Evolutionary conservation across 30 jellyfish, hydroid and myxozoan species (phyloP).

Genomic region (Cassiopea xamachana): DNA sequence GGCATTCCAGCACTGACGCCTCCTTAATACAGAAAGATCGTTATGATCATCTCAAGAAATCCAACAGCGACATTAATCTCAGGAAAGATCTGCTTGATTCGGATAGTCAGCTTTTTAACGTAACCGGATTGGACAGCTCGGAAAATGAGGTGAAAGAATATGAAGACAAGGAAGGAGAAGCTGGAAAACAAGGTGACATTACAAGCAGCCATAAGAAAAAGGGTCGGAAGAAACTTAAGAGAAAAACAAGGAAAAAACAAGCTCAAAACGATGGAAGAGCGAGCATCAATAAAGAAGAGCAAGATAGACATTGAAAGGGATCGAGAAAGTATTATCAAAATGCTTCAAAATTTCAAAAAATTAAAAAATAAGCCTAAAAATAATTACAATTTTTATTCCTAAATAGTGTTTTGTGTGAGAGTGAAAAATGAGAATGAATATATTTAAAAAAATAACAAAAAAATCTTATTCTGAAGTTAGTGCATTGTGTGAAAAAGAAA

Average conservation of each 20-base stretch:
- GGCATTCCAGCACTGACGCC: neutral
- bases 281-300: neutral
- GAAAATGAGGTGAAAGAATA: neutral
- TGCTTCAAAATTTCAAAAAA: too few relatives aligned
- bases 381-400: too few relatives aligned
- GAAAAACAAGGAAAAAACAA: neutral
- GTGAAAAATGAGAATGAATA: too few relatives aligned
- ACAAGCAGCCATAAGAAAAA: neutral
- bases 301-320: too few relatives aligned
- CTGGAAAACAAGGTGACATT: neutral
- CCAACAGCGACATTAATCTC: neutral
- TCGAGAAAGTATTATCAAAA: too few relatives aligned
- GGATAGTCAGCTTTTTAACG: neutral
- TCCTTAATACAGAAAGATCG: neutral
- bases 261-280: neutral
- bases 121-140: neutral
- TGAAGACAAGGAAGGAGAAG: neutral
- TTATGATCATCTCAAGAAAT: neutral
- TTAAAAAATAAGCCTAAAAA: too few relatives aligned
- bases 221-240: neutral
- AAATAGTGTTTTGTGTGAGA: too few relatives aligned
- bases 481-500: too few relatives aligned
- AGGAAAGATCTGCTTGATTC: too few relatives aligned
- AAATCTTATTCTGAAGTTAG: too few relatives aligned
- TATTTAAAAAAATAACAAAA: too few relatives aligned